phyloP scores from a whole-genome alignment of 2,888 invertebrate genomes.

The Monoplex corrugatus region DNA sequence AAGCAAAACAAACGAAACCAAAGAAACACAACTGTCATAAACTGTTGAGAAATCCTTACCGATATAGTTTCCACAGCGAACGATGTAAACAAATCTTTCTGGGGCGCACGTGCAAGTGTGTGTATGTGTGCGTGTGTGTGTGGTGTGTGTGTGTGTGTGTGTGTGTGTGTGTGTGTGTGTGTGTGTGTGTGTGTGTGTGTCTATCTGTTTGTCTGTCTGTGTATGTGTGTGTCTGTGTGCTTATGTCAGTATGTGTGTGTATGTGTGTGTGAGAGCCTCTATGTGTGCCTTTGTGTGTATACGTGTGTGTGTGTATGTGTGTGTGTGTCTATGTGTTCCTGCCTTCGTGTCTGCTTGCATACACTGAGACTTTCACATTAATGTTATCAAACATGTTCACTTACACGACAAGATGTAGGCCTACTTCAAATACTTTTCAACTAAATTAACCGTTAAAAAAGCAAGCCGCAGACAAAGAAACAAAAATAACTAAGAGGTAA shows the following conservation, averaged over 20 bases:
- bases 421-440: too few species aligned
- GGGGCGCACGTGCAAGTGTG: neutral
- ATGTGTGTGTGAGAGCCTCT: neutral
- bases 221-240: neutral
- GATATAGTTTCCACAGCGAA: too few species aligned
- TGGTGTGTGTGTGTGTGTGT: conserved; percentile 9
- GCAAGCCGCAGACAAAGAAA: too few species aligned
- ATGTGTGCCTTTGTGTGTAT: neutral
- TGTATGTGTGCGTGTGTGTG: neutral
- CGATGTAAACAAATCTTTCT: too few species aligned
- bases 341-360: neutral
- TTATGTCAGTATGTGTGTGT: neutral
- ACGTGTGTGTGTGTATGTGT: neutral
- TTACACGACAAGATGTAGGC: too few species aligned
- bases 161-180: neutral
- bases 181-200: neutral
- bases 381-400: too few species aligned
- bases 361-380: neutral
- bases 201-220: neutral
- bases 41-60: too few species aligned
- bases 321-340: neutral
- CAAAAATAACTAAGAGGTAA: too few species aligned
- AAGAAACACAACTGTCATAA: too few species aligned
- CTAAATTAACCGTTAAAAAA: too few species aligned
- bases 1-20: too few species aligned